Conservation (phyloP, 2,888 invertebrate species). For the Calameuta filiformis region DNA sequence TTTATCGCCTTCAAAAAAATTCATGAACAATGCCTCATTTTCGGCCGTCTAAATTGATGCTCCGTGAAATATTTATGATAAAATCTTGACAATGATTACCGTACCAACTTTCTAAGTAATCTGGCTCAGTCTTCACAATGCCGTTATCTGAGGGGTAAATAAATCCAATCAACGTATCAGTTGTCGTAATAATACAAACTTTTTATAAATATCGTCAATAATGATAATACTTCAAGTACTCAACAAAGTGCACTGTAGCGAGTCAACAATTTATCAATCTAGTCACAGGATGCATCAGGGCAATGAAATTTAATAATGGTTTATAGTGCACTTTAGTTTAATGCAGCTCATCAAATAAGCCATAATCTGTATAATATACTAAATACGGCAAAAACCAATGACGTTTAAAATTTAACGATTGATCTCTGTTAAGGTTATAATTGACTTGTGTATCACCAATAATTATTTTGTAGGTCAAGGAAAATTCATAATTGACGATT, state of each 20-base stretch:
- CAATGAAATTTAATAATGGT: neutral
- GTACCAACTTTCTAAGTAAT: neutral
- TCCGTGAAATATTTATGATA: neutral
- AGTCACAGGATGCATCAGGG: neutral
- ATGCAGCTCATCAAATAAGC: neutral
- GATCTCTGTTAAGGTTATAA: neutral
- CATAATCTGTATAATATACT: neutral
- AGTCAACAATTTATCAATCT: neutral
- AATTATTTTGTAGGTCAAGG: neutral
- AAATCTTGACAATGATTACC: neutral
- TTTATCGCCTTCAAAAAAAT: no score
- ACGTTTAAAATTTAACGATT: neutral
- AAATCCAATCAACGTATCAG: neutral
- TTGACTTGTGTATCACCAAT: neutral
- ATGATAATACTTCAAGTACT: neutral
- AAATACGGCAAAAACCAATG: neutral
- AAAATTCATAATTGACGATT: neutral
- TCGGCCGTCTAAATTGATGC: no score
- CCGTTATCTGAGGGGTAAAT: neutral
- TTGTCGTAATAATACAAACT: neutral
- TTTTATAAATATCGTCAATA: neutral
- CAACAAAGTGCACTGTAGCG: neutral
- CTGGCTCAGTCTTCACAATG: neutral
- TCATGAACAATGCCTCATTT: no score
- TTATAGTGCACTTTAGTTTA: neutral